Conservation (phyloP, 2,888 invertebrate species). For the Caenorhabditis zanzibari region DNA sequence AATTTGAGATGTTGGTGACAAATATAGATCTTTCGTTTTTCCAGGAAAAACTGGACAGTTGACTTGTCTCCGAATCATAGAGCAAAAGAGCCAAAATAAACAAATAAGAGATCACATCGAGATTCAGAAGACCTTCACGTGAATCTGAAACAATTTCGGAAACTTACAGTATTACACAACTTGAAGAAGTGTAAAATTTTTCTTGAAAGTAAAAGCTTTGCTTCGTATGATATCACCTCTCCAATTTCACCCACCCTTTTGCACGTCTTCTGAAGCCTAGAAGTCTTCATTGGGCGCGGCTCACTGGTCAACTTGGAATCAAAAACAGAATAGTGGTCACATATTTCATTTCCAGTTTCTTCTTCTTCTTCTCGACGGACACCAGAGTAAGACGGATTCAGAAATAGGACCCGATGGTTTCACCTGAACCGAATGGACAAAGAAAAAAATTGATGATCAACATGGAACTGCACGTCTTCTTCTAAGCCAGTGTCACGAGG, state of each 20-base stretch:
- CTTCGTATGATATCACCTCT: neutral
- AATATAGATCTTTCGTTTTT: constrained; percentile 16
- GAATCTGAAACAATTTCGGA: neutral
- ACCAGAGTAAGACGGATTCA: constrained; percentile 55
- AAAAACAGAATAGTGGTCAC: neutral
- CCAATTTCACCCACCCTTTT: neutral
- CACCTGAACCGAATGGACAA: constrained; percentile 46
- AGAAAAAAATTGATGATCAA: constrained; percentile 11
- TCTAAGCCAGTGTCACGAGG: constrained; percentile 18
- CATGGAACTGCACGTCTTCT: constrained; percentile 18
- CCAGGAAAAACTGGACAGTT: neutral
- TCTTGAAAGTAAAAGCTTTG: neutral
- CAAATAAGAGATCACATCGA: constrained; percentile 2
- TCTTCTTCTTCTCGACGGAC: no score
- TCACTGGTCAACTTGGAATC: neutral
- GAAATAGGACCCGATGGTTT: constrained; percentile 24
- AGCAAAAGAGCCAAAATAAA: constrained; percentile 9
- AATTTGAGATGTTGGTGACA: neutral
- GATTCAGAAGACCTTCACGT: constrained; percentile 10
- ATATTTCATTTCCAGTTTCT: constrained; percentile 16
- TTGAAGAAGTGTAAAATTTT: neutral
- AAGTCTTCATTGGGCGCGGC: constrained; percentile 22
- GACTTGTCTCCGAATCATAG: neutral
- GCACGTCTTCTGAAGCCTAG: neutral
- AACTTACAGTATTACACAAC: constrained; percentile 7